A percentile compares a stretch with the other conserved stretches of the same genome.
These are phyloP conservation scores for Fundulus diaphanus DNA, from an alignment of 2,797 vertebrate species.

Conservation along the genomic window DNA sequence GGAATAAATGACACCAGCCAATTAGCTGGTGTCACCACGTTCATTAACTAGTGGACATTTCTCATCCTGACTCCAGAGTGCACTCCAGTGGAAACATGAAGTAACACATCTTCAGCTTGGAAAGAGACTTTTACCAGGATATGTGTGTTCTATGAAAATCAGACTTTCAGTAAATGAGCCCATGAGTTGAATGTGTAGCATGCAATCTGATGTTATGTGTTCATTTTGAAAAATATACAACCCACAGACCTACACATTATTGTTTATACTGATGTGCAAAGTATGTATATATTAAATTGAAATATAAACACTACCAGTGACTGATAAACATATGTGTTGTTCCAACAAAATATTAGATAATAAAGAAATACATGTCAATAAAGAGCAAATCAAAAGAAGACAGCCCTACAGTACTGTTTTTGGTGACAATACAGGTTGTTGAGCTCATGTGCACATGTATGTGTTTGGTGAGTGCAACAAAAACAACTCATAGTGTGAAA, in stretches of 20 bases:
- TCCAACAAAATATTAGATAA: constrained; percentile 19
- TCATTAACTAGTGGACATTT: constrained; percentile 24
- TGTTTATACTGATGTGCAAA: constrained; percentile 30
- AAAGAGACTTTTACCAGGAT: constrained; percentile 20
- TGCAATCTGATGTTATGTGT: constrained; percentile 14
- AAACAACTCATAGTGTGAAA: constrained; percentile 46
- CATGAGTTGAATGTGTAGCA: constrained; percentile 30
- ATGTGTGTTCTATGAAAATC: constrained; percentile 18
- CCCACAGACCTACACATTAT: constrained; percentile 13
- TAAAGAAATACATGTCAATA: constrained; percentile 31
- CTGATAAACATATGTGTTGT: constrained; percentile 10
- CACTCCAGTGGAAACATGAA: constrained; percentile 45
- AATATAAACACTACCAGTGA: constrained; percentile 29
- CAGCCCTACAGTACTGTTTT: constrained; percentile 15
- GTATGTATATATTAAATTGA: constrained; percentile 24
- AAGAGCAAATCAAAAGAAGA: constrained; percentile 36
- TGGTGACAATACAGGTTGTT: constrained; percentile 14
- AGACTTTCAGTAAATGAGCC: constrained; percentile 6
- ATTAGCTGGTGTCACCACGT: constrained; percentile 28
- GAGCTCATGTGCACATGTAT: constrained; percentile 28
- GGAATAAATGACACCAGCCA: constrained; percentile 23
- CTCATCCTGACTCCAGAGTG: constrained; percentile 47
- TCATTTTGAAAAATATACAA: constrained; percentile 27
- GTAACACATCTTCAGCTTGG: constrained; percentile 22
- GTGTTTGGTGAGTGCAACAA: constrained; percentile 33